phyloP scores from a whole-genome alignment of 2,113 vertebrate genomes.

The Heterochromis multidens region DNA sequence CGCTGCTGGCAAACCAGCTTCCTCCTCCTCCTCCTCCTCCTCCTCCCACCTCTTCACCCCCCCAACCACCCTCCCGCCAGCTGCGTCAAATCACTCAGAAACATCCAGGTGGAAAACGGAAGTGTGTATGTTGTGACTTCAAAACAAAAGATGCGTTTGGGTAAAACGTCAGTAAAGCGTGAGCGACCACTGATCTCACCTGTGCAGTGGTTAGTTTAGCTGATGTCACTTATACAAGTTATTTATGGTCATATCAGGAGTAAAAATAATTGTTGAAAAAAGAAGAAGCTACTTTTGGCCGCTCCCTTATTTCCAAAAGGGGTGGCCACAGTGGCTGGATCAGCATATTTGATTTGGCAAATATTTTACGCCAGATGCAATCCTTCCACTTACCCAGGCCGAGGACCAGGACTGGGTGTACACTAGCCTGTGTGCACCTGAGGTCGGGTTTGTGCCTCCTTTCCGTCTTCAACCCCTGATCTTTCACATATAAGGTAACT shows the following conservation, averaged over 20 bases:
- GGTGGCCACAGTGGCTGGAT: not conserved
- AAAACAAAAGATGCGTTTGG: constrained; percentile 27
- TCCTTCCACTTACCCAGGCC: not conserved
- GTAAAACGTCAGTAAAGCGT: not conserved
- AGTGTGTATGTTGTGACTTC: not conserved
- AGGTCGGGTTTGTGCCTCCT: not conserved
- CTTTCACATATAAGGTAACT: not conserved
- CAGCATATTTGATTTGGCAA: not conserved
- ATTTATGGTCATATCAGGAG: not conserved
- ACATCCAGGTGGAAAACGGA: not conserved
- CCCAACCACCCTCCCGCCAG: not conserved
- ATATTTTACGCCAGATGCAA: not conserved
- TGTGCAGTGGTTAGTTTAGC: not conserved
- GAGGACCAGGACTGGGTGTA: not conserved
- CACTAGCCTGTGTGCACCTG: not conserved
- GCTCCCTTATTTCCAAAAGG: not conserved
- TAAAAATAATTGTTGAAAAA: not conserved
- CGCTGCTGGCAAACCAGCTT: not conserved
- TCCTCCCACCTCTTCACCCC: not conserved
- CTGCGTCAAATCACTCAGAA: not conserved
- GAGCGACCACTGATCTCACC: not conserved
- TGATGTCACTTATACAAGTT: not conserved
- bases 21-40: not conserved
- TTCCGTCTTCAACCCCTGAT: not conserved
- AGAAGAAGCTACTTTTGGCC: not conserved